Evolutionary conservation across 2,888 invertebrate species (phyloP), one percentile per base, ranked within the genome.

Genomic region (Ernsta delagoae): DNA sequence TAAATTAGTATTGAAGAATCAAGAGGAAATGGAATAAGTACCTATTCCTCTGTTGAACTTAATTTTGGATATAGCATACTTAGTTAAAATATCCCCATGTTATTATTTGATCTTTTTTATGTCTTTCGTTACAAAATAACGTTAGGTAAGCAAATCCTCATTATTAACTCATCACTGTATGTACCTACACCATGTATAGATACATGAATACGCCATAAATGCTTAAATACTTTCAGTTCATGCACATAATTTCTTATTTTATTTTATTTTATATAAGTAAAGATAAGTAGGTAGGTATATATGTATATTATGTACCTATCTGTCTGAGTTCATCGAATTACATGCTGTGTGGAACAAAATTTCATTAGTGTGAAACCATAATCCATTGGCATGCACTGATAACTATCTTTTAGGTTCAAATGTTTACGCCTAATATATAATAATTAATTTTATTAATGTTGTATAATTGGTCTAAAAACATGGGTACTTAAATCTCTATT

Each of bases 171-270:
- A 64, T 53, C 24, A 12, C 59, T 59, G 63, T 69, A 59, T 59
- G 48, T 69, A 63, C n/a, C n/a, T n/a, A n/a, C 9, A 59, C 11
- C 24, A 39, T 36, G 59, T n/a, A 39, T 36, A 24, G 24, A 24
- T 24, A 24, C 24, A 24, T 24, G 34, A n/a, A 6, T 59, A 48
- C 43, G 1, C 53, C 69, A 69, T 59, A 59, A n/a, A 16, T 69
- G 70, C 60, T 56, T 65, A 70, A 65, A 70, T 70, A 72, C 65
- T 62, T 36, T 70, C 70, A 69, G 72, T 72, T 72, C 70, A 72
- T 72, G 70, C 72, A 70, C 70, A 57, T 36, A n/a, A 41, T 54
- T 54, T 45, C 16, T 45, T n/a, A 57, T 12, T 48, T 41, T 54
- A 16, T 60, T 57, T 24, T 24, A 24, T 24, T 24, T 24, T 24